Evolutionary conservation across 2,888 invertebrate genomes (phyloP), one percentile per base, ranked within the genome.

Genomic region (Diarsia dahlii): DNA sequence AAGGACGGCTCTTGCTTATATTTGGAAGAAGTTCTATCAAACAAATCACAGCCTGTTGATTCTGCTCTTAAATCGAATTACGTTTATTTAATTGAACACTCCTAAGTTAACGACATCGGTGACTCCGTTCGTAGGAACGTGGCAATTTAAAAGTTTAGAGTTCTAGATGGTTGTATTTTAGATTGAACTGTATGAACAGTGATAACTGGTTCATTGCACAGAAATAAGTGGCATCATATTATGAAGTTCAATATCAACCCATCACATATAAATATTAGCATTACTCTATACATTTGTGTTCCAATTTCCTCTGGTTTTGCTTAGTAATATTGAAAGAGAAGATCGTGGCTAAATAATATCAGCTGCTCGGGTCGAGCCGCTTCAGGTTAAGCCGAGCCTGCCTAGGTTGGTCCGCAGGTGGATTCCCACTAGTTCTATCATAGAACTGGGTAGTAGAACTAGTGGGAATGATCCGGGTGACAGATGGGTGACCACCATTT

Each of bases 41-140:
- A 85, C 65, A 81, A 88, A 79, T 88, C 76, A 73, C 69, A 70
- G 64, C 48, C 77, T 85, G 87, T 88, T 86, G 79, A 81, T 83
- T 84, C 73, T 67, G 68, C 72, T 77, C 78, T 80, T 73, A 73
- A 87, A 75, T 75, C 66, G 78, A 88, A 86, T 87, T 88, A 84
- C 84, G 74, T 87, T 88, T 81, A 81, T 87, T 86, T 81, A 87
- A 79, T 86, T 79, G 86, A 88, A 79, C 80, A 78, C 75, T 84
- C 65, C 76, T 74, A 54, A 75, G 50, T 72, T 70, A 75, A 84
- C 74, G 86, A 82, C 68, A 58, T 85, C 66, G 72, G 68, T 28
- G 54, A 66, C 56, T 80, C 34, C 58, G 50, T 58, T 71, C 39
- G 18, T 28, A 46, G 62, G 58, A 77, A 71, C 62, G 81, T 81